Evolutionary conservation across 2,113 vertebrate species (phyloP), one percentile per base, ranked within the genome.

Genomic region (Dasyurus viverrinus): DNA sequence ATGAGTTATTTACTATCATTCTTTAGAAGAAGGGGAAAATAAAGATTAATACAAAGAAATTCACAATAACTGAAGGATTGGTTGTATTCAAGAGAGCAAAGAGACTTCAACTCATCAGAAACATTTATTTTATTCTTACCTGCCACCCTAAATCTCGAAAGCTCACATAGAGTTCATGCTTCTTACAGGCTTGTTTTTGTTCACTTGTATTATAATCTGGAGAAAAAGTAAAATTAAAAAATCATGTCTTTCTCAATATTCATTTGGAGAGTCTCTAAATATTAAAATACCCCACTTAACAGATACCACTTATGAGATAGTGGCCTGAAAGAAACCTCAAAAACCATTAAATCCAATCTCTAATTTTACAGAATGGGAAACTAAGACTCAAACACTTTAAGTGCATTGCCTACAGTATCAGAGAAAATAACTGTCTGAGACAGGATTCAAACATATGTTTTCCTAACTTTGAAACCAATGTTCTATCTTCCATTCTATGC

Each of bases 81-180:
- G 22, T 89, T 89, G 47, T 50, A 11, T 89, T 42, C 55, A 94
- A 95, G 7, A 30, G 53, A 94, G 89, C 89, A 68, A 19, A 91
- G 90, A 2, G 7, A 19, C 3, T 23, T 24, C 2, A 46, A 0
- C 46, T 60, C 24, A 84, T 2, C 23, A n/a, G 27, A 22, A 42
- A n/a, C 19, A 91, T 52, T 8, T 47, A 90, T 94, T 53, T 52
- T 68, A 42, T 93, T 6, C 97, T 97, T 99, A 99, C 99, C 99
- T 99, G 99, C 99, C 99, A 99, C 95, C 99, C 99, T 93, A 99
- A 98, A 95, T 99, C 99, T 91, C 99, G 99, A 97, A 99, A 99
- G 95, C 99, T 99, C 97, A 99, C 99, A 0, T 99, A 99, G 50
- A 99, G 99, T 97, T 99, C 99, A 3, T 99, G 99, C 97, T 99